These are phyloP conservation scores for Hoplodrina ambigua DNA, from an alignment of 2,888 invertebrate species.

Conservation along the genomic window DNA sequence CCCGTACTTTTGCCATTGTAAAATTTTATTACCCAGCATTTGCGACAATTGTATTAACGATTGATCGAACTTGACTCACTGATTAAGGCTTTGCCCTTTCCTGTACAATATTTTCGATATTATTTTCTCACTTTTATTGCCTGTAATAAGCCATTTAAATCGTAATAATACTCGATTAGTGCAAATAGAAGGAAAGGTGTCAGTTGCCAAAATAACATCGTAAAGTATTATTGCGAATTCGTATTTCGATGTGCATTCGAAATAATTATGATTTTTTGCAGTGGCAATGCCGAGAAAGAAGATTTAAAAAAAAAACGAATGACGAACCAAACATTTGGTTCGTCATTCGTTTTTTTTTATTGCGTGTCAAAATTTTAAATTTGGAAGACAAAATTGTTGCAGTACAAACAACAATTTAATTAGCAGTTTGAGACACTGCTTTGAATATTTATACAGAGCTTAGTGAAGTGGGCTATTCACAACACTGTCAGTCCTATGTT, in stretches of 20 bases:
- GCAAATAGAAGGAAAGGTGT: slow-evolving; percentile 46
- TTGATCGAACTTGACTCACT: slow-evolving; percentile 71
- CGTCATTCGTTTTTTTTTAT: too few relatives aligned
- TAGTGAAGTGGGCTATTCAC: slow-evolving; percentile 61
- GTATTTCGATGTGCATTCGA: slow-evolving; percentile 24
- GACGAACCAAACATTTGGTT: not conserved
- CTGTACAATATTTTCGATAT: slow-evolving; percentile 68
- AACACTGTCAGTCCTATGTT: slow-evolving; percentile 64
- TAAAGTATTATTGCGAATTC: slow-evolving; percentile 34
- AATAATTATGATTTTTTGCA: slow-evolving; percentile 33
- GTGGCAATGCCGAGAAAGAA: not conserved
- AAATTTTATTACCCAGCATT: slow-evolving; percentile 86
- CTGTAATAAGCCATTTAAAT: slow-evolving; percentile 72
- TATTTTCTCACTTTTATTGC: slow-evolving; percentile 73
- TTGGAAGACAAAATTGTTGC: slow-evolving; percentile 19
- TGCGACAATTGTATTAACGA: slow-evolving; percentile 77
- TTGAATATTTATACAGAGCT: slow-evolving; percentile 60
- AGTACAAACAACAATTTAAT: slow-evolving; percentile 47
- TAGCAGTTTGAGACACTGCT: slow-evolving; percentile 27
- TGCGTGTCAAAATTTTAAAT: not conserved
- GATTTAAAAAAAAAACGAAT: slow-evolving; percentile 1
- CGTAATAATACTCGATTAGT: slow-evolving; percentile 57
- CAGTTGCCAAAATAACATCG: slow-evolving; percentile 41
- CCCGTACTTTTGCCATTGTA: slow-evolving; percentile 72
- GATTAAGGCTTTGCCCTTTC: slow-evolving; percentile 71